These are phyloP conservation scores for Lissocephala sabroskyi DNA, from an alignment of 2,888 invertebrate species.

Conservation along the genomic window DNA sequence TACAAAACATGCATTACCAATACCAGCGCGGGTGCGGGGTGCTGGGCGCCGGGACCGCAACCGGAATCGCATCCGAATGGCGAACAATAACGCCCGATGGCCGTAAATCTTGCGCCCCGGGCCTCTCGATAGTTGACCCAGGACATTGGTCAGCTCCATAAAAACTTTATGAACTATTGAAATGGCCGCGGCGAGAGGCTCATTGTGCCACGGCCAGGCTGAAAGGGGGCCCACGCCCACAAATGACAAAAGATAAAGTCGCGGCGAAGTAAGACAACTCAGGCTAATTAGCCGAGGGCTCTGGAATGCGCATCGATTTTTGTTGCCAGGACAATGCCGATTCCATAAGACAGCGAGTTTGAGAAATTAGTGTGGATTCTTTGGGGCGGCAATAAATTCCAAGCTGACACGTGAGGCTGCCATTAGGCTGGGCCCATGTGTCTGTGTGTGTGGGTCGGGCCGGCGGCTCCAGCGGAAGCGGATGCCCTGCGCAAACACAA, in stretches of 20 bases:
- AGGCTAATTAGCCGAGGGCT: conserved; percentile 25
- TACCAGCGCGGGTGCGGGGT: too few relatives aligned
- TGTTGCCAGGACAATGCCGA: conserved; percentile 1
- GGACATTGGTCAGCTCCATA: not conserved
- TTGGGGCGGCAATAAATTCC: conserved; percentile 37
- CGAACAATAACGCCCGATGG: conserved; percentile 17
- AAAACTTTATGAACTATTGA: conserved; percentile 2
- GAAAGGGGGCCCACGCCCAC: not conserved
- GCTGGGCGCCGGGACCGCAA: too few relatives aligned
- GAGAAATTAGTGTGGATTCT: conserved; percentile 50
- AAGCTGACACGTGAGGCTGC: conserved; percentile 25
- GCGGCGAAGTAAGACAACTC: conserved; percentile 6
- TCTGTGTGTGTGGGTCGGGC: not conserved
- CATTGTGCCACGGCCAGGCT: not conserved
- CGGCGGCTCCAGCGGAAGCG: conserved; percentile 40
- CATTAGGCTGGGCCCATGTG: conserved; percentile 14
- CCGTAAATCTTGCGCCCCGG: too few relatives aligned
- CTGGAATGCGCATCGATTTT: conserved; percentile 30
- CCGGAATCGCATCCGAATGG: not conserved
- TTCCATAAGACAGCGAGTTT: conserved; percentile 30
- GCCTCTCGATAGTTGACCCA: too few relatives aligned
- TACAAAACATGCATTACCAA: conserved; percentile 41
- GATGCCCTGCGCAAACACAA: conserved; percentile 40
- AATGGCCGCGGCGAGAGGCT: not conserved
- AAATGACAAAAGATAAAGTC: not conserved